Percentiles rank a stretch among this genome's conserved stretches.
Evolutionary conservation across 2,888 invertebrate species (phyloP).

Genomic region (Gymnoscelis rufifasciata): DNA sequence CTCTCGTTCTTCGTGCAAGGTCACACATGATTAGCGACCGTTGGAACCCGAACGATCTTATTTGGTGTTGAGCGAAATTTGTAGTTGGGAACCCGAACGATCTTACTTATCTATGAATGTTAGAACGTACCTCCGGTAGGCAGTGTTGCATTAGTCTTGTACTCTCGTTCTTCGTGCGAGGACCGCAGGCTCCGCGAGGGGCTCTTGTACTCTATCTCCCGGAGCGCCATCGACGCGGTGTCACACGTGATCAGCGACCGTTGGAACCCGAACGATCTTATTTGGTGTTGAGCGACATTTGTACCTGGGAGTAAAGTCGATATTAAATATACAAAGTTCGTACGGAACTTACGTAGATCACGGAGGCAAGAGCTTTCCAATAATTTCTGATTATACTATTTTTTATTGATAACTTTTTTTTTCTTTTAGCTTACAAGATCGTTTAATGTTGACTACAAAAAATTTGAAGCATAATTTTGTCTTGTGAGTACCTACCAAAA

Average conservation of each 20-base stretch:
- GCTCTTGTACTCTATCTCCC: constrained; percentile 81
- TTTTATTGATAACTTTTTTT: too few species aligned
- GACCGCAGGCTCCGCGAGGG: constrained; percentile 78
- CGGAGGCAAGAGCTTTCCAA: too few species aligned
- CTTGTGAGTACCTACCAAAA: too few species aligned
- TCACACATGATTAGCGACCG: constrained; percentile 76
- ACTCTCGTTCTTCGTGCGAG: constrained; percentile 79
- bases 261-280: constrained; percentile 86
- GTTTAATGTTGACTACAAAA: too few species aligned
- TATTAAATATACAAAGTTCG: too few species aligned
- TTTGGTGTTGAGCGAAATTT: constrained; percentile 81
- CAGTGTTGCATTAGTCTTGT: constrained; percentile 80
- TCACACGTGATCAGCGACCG: constrained; percentile 76
- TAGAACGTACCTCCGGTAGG: constrained; percentile 62
- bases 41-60: constrained; percentile 86
- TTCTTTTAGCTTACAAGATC: too few species aligned
- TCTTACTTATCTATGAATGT: background rate
- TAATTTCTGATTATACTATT: too few species aligned
- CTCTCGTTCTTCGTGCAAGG: constrained; percentile 77
- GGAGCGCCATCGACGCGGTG: constrained; percentile 75
- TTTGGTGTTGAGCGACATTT: constrained; percentile 81
- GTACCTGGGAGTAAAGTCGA: constrained; percentile 68
- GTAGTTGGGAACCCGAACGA: constrained; percentile 59
- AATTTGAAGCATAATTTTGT: too few species aligned
- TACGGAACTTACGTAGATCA: too few species aligned